phyloP scores from a whole-genome alignment of 2,113 vertebrate species.

The Charadrius vociferus region DNA sequence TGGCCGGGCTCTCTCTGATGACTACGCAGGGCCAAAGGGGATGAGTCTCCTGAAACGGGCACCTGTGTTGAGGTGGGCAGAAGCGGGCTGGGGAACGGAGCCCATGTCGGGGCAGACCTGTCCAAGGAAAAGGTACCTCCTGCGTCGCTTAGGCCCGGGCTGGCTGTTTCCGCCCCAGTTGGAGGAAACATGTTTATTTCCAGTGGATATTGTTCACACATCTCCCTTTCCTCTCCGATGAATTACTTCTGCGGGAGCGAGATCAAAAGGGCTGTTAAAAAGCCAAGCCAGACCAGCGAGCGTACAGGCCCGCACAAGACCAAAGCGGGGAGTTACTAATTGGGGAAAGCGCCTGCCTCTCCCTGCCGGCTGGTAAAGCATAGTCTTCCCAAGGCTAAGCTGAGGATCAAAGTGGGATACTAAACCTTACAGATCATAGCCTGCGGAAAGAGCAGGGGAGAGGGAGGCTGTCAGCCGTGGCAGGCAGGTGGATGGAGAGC shows the following conservation, averaged over 20 bases:
- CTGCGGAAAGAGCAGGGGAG: neutral
- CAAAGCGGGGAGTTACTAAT: accelerated
- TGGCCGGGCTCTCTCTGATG: accelerated
- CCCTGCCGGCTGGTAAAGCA: neutral
- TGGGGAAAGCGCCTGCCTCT: neutral
- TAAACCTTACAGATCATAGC: neutral
- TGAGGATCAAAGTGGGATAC: neutral
- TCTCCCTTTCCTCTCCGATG: neutral
- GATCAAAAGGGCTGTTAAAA: neutral
- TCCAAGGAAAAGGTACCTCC: neutral
- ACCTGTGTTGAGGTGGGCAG: neutral
- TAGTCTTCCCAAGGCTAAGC: neutral
- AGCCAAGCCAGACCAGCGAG: accelerated
- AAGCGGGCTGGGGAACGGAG: neutral
- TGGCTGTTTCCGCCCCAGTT: neutral
- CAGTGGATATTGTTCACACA: accelerated
- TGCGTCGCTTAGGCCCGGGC: neutral
- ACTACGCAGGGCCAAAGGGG: neutral
- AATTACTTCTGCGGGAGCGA: neutral
- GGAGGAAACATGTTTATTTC: accelerated
- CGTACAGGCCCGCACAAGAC: accelerated
- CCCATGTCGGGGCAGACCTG: accelerated
- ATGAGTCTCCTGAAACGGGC: neutral
- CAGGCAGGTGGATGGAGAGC: neutral
- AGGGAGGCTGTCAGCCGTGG: neutral